Conservation (phyloP, 2,113 vertebrate genomes). For the Cettia cetti region DNA sequence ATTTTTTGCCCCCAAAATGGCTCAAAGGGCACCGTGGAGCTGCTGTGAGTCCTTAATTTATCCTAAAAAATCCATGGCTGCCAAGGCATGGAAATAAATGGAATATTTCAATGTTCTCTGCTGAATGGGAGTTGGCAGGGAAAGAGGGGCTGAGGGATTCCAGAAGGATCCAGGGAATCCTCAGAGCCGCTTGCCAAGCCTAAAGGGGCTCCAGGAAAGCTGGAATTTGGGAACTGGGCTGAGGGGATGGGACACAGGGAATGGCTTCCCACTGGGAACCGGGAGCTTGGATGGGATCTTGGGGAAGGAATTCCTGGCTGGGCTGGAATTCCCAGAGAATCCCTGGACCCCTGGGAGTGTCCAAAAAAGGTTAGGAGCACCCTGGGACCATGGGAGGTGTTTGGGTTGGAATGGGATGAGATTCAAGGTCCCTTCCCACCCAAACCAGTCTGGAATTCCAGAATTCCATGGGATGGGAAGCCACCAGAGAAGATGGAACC, state of each 20-base stretch:
- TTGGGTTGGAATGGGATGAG: background rate
- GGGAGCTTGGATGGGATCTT: no score
- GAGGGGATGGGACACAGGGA: no score
- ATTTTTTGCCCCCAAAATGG: no score
- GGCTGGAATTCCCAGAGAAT: background rate
- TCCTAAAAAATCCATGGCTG: no score
- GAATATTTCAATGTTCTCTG: no score
- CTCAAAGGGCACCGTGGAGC: no score
- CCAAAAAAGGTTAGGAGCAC: background rate
- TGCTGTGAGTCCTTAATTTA: no score
- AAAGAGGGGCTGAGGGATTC: background rate
- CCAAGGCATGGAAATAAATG: background rate
- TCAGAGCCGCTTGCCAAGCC: no score
- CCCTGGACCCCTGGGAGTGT: background rate
- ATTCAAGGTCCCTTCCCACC: background rate
- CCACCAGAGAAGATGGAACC: background rate
- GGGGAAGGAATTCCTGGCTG: background rate
- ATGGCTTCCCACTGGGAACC: no score
- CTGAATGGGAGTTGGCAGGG: background rate
- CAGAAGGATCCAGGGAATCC: background rate
- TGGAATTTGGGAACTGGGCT: no score
- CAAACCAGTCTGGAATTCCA: background rate
- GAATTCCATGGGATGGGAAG: background rate
- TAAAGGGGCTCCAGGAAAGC: no score
- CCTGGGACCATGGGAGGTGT: background rate